Evolutionary conservation across 2,888 invertebrate species (phyloP), one percentile per base, ranked within the genome.

Genomic region (Drosophila austrosaltans): DNA sequence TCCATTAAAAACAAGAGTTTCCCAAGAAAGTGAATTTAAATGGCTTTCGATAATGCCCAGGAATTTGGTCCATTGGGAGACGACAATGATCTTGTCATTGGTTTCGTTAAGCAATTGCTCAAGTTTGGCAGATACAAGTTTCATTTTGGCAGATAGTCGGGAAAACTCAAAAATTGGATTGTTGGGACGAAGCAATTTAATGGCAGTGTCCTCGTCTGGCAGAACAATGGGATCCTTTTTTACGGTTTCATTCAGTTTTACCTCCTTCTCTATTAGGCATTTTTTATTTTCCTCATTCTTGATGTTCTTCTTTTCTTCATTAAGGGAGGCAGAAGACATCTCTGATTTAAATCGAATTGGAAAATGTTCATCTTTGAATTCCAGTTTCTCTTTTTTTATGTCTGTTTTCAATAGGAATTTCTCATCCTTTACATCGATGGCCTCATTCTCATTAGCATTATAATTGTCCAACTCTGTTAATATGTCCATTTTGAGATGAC

Each of bases 21-120:
- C 87, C 12, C 96, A 92, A 0, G 93, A 91, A 12, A 91, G 90
- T 0, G 39, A 39, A 12, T 89, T 79, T 53, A 99, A 93, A 90
- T 96, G 95, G 0, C 90, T 82, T 42, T 94, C 94, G 4, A 98
- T 93, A 39, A 98, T 93, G 0, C 94, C 92, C 7, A 99, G 93
- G 85, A 97, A 95, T 2, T 95, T 94, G 0, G 97, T 96, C 98
- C 98, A 99, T 90, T 99, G 98, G 0, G 98, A 98, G 1, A 99
- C 97, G 3, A 99, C 94, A n/a, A 97, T 95, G 0, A 95, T 94
- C 91, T 97, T 97, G 76, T 97, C 96, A 0, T 92, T 93, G 87
- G 87, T 89, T 1, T 77, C 59, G 10, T 94, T 87, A 0, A 95
- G 93, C 36, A 93, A 93, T 22, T 94, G 91, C 63, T 93, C 82